These are phyloP conservation scores for Ahaetulla prasina DNA, from an alignment of 2,113 vertebrate species.

Conservation along the genomic window DNA sequence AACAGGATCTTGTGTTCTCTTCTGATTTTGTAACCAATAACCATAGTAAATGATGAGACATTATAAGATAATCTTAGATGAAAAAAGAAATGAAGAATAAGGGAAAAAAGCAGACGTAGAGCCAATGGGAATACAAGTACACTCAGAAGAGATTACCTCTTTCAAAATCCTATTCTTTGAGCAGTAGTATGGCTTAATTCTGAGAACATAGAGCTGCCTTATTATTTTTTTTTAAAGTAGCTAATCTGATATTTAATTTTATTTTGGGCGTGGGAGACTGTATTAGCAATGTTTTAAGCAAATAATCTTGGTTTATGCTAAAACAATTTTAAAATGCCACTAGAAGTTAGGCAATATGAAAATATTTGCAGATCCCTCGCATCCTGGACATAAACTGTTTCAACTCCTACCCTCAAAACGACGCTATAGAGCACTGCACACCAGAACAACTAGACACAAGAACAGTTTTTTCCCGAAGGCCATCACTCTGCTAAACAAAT, in stretches of 20 bases:
- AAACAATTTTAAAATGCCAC: background rate
- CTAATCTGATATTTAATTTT: background rate
- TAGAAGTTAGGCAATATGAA: background rate
- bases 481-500: no score
- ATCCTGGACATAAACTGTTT: no score
- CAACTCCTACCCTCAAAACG: no score
- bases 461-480: no score
- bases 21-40: background rate
- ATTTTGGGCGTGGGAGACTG: background rate
- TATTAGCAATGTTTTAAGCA: background rate
- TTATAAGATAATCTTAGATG: background rate
- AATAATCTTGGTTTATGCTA: background rate
- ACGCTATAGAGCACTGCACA: no score
- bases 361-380: no score
- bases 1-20: background rate
- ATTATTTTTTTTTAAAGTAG: background rate
- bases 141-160: background rate
- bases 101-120: background rate
- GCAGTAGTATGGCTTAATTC: background rate
- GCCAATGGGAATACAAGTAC: background rate
- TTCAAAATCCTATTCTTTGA: background rate
- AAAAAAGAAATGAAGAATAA: background rate
- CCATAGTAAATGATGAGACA: background rate
- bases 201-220: background rate
- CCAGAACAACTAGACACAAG: no score